A percentile compares a stretch with the other conserved stretches of the same genome.
These are phyloP conservation scores for Stenodera caucasica DNA, from an alignment of 2,888 invertebrate species.

Conservation along the genomic window DNA sequence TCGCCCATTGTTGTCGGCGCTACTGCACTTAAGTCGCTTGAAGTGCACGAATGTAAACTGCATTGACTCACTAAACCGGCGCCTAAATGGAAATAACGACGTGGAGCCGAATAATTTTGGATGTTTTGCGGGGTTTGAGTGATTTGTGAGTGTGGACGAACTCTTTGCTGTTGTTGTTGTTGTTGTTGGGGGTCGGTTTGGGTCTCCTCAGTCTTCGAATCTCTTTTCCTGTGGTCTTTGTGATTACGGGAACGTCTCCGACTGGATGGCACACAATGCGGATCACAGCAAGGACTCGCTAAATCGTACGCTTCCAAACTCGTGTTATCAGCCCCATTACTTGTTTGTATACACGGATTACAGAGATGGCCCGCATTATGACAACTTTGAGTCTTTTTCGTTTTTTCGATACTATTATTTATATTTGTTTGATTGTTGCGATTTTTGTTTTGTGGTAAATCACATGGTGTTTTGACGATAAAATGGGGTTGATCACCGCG, in stretches of 20 bases:
- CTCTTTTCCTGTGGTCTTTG: slow-evolving; percentile 63
- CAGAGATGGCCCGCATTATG: slow-evolving; percentile 63
- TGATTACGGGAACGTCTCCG: slow-evolving; percentile 57
- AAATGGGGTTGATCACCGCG: slow-evolving; percentile 68
- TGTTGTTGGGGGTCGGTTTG: slow-evolving; percentile 57
- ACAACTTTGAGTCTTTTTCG: slow-evolving; percentile 43
- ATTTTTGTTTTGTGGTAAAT: slow-evolving; percentile 52
- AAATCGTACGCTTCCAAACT: slow-evolving; percentile 85
- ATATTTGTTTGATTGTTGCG: slow-evolving; percentile 43
- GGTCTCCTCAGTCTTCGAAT: slow-evolving; percentile 55
- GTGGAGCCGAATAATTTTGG: slow-evolving; percentile 41
- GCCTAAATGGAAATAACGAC: slow-evolving; percentile 67
- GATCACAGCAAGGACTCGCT: slow-evolving; percentile 84
- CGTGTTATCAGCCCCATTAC: slow-evolving; percentile 68
- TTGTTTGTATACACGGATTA: slow-evolving; percentile 70
- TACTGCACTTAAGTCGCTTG: slow-evolving; percentile 71
- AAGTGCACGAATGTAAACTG: slow-evolving; percentile 81
- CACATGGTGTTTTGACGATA: slow-evolving; percentile 63
- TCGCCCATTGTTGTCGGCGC: slow-evolving; percentile 62
- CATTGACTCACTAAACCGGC: slow-evolving; percentile 75
- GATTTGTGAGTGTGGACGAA: slow-evolving; percentile 49
- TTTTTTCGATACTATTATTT: slow-evolving; percentile 35
- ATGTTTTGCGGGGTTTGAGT: slow-evolving; percentile 39
- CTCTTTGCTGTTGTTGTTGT: slow-evolving; percentile 53
- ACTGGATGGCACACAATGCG: slow-evolving; percentile 77